Percentiles rank a stretch among this genome's conserved stretches.
Evolutionary conservation across 2,797 vertebrate genomes (phyloP).

Genomic region (Melanotaenia pygmaea): DNA sequence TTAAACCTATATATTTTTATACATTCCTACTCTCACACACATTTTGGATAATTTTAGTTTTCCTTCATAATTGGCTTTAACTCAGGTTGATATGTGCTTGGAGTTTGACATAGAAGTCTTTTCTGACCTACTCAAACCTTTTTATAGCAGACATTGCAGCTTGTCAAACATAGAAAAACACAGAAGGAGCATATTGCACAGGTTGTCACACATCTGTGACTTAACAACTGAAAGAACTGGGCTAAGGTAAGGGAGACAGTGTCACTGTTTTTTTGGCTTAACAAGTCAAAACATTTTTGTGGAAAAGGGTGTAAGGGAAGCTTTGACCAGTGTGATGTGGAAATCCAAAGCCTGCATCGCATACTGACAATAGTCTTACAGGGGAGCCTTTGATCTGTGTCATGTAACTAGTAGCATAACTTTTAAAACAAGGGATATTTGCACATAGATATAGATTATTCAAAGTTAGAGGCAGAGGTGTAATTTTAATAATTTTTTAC

Average conservation of each 20-base stretch:
- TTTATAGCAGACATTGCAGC: background rate
- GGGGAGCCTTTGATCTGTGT: background rate
- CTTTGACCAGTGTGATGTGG: background rate
- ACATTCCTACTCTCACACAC: background rate
- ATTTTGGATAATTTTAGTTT: background rate
- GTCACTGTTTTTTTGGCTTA: background rate
- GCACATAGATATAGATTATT: background rate
- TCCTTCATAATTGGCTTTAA: background rate
- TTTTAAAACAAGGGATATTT: background rate
- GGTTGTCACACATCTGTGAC: background rate
- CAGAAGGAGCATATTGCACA: background rate
- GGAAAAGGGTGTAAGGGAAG: background rate
- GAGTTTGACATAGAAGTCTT: background rate
- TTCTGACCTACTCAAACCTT: background rate
- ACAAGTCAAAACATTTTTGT: background rate
- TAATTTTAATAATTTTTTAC: background rate
- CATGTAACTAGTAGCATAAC: background rate
- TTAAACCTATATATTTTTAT: slow-evolving; percentile 4
- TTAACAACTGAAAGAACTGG: background rate
- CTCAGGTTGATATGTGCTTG: background rate
- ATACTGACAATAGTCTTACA: background rate
- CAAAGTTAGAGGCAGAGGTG: background rate
- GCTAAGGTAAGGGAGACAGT: background rate
- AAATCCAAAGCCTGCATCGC: background rate
- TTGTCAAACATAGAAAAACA: background rate